Conservation (phyloP, 2,113 vertebrate genomes). For the Solenodon paradoxus region DNA sequence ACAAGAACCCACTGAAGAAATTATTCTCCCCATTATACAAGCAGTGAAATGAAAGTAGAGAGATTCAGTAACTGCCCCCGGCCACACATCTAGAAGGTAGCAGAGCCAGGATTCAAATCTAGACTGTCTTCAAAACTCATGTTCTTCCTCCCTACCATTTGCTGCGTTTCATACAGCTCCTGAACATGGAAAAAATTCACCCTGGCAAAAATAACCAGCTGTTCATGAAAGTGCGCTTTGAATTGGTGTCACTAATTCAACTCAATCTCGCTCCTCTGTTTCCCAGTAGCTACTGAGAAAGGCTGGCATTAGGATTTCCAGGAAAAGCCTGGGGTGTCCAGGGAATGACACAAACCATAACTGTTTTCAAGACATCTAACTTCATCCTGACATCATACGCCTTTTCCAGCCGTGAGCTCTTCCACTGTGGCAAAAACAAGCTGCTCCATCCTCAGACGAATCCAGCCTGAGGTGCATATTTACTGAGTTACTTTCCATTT, state of each 20-base stretch:
- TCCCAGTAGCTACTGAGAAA: background rate
- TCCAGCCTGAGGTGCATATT: background rate
- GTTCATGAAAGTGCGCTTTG: constrained; percentile 17
- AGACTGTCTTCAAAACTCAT: background rate
- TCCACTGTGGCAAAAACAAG: background rate
- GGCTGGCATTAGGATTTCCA: constrained; percentile 3
- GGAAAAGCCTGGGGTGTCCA: background rate
- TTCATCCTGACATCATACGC: background rate
- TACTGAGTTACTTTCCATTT: background rate
- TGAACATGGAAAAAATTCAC: background rate
- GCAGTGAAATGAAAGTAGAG: background rate
- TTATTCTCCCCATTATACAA: background rate
- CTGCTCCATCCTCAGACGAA: background rate
- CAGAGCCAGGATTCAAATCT: background rate
- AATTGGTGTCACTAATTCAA: background rate
- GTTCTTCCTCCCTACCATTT: background rate
- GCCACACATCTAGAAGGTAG: background rate
- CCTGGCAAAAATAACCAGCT: background rate
- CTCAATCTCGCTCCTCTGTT: background rate
- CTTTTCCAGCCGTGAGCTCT: too few relatives aligned
- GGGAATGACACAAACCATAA: background rate
- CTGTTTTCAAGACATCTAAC: background rate
- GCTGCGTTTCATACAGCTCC: background rate
- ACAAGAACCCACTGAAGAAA: background rate
- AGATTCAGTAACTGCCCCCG: background rate